Evolutionary conservation across 2,888 invertebrate species (phyloP), one percentile per base, ranked within the genome.

Genomic region (Trichopoda pennipes): DNA sequence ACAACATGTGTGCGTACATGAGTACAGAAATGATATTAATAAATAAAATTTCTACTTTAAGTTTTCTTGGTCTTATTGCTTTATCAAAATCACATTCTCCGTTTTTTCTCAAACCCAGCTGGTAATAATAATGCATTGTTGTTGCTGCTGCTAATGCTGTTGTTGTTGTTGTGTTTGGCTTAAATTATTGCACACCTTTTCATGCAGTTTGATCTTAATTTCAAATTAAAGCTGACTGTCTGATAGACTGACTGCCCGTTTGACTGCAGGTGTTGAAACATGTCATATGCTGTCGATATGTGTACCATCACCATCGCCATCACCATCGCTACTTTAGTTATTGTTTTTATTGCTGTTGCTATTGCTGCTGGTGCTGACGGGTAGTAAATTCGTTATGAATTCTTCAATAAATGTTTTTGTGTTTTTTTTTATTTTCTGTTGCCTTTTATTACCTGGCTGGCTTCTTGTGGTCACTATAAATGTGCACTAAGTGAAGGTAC

Each of bases 191-290:
- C 3, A 28, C 28, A 44, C 42, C 55, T 55, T 68, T 68, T 56
- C 55, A 56, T 68, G 55, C 55, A 68, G 28, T 68, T 70, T 73
- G 73, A 73, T 73, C 66, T 60, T 55, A 73, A 79, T 66, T 73
- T 68, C 55, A 79, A 79, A 73, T 61, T 79, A 55, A 73, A 79
- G 38, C 28, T 49, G 28, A 66, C 28, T 28, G 28, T 28, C 28
- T 28, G 28, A 28, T 8, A n/a, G n/a, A n/a, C n/a, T n/a, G n/a
- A 66, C 28, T 28, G 28, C 8, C 28, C 8, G 28, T 7, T 8
- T 28, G 28, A 28, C 68, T 73, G 79, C 79, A 79, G 79, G 79
- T 79, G 79, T 79, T 79, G 79, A 66, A 58, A 77, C 70, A 73
- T 79, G 73, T 73, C 79, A 79, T 68, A 21, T 79, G 72, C 51